Evolutionary conservation across 2,797 vertebrate species (phyloP), one percentile per base, ranked within the genome.

Genomic region (Myiotriccus ornatus): DNA sequence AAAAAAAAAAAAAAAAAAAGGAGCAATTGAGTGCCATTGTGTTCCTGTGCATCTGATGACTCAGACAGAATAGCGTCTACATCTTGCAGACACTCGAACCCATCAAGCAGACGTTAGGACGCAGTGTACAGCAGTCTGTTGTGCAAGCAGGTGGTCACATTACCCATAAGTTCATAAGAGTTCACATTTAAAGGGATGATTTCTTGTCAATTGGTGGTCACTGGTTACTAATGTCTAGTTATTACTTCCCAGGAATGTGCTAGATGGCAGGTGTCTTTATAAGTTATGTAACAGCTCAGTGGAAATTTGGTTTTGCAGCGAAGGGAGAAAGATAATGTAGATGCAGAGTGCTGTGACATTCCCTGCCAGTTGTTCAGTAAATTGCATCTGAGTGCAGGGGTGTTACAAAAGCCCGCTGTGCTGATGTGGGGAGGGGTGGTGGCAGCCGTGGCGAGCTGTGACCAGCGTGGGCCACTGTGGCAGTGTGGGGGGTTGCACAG

Each of bases 221-320:
- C 24, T 84, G 28, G 34, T 78, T 89, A 91, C 65, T 84, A 25
- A 74, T 87, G 37, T 50, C 56, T 85, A 79, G 57, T 83, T 63
- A 64, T 88, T 96, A 93, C 35, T 95, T 96, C 83, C 71, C 90
- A 50, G 24, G 15, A 94, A 77, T 25, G 47, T 96, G 53, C 74
- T 91, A 92, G 76, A 83, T 78, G 65, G n/a, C 27, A 94, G 73
- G 21, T 91, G 18, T 88, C 74, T 89, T 95, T 91, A 70, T 88
- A 84, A 75, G 18, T 86, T 76, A 55, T 4, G 1, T 73, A 90
- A 75, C 37, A 62, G 14, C 53, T 91, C 67, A 85, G 49, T 84
- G 63, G 64, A 94, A 97, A 95, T 92, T 76, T 80, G 56, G 10
- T 76, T 81, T 92, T 92, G 35, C 86, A 88, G 77, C 0, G 3